These are phyloP conservation scores for Scytalopus superciliaris DNA, from an alignment of 2,113 vertebrate genomes.

Conservation along the genomic window DNA sequence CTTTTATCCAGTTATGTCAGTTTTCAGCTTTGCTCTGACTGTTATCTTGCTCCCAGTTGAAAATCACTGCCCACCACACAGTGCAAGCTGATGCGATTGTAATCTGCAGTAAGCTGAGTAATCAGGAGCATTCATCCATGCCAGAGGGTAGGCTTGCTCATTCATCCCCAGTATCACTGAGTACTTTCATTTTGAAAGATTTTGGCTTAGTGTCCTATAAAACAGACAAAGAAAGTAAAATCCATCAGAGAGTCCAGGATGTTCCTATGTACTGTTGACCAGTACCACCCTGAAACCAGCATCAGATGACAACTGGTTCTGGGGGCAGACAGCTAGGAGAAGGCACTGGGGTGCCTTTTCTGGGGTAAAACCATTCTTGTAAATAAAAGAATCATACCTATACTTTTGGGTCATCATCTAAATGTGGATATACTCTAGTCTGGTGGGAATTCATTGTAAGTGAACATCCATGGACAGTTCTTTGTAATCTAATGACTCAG, in stretches of 20 bases:
- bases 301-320: not conserved
- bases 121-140: not conserved
- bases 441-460: not conserved
- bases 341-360: not conserved
- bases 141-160: not conserved
- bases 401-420: not conserved
- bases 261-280: not conserved
- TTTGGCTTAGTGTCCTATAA: not conserved
- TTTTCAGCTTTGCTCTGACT: not conserved
- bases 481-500: not conserved
- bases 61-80: not conserved
- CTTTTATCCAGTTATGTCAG: not conserved
- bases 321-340: not conserved
- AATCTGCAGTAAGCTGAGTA: not conserved
- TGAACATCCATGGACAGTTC: not conserved
- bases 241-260: not conserved
- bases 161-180: not conserved
- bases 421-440: not conserved
- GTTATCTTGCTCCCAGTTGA: not conserved
- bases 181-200: not conserved
- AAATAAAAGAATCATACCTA: not conserved
- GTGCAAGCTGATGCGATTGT: not conserved
- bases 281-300: not conserved
- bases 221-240: not conserved
- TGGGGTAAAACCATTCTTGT: not conserved